Percentiles rank a stretch among this genome's conserved stretches.
These are phyloP conservation scores for Agrilus mali DNA, from an alignment of 2,888 invertebrate genomes.

Conservation along the genomic window DNA sequence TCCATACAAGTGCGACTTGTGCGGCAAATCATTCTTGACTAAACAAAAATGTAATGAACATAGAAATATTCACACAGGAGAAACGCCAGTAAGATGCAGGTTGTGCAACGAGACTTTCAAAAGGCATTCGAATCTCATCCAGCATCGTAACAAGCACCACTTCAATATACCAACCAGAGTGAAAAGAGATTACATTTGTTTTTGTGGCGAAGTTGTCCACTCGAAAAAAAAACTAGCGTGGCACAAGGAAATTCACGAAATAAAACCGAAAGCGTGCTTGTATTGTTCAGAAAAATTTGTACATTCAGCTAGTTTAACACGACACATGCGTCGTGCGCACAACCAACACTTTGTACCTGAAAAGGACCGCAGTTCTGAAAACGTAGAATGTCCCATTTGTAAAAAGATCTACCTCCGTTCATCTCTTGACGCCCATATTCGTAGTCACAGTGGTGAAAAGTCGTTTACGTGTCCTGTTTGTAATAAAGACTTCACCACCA, in stretches of 20 bases:
- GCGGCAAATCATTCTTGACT: conserved; percentile 71
- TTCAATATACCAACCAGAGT: conserved; percentile 55
- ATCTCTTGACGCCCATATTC: conserved; percentile 68
- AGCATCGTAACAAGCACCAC: conserved; percentile 71
- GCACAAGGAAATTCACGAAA: conserved; percentile 78
- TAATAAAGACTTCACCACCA: conserved; percentile 75
- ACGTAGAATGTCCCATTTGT: conserved; percentile 68
- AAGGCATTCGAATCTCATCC: conserved; percentile 72
- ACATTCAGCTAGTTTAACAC: conserved; percentile 67
- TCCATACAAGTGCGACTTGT: conserved; percentile 54
- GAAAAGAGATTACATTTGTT: conserved; percentile 34
- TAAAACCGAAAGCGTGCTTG: conserved; percentile 69
- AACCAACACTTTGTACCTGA: conserved; percentile 61
- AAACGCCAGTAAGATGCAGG: conserved; percentile 67
- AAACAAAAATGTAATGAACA: conserved; percentile 74
- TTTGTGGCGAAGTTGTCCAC: conserved; percentile 68
- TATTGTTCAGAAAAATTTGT: conserved; percentile 81
- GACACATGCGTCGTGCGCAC: conserved; percentile 73
- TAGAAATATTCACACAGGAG: conserved; percentile 70
- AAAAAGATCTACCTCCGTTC: conserved; percentile 64
- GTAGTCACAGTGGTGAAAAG: conserved; percentile 62
- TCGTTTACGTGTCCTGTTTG: conserved; percentile 75
- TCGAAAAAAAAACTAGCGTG: conserved; percentile 73
- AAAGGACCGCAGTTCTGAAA: conserved; percentile 46
- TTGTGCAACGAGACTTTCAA: conserved; percentile 69